Evolutionary conservation across 2,113 vertebrate species (phyloP), one percentile per base, ranked within the genome.

Genomic region (Bufo bufo): DNA sequence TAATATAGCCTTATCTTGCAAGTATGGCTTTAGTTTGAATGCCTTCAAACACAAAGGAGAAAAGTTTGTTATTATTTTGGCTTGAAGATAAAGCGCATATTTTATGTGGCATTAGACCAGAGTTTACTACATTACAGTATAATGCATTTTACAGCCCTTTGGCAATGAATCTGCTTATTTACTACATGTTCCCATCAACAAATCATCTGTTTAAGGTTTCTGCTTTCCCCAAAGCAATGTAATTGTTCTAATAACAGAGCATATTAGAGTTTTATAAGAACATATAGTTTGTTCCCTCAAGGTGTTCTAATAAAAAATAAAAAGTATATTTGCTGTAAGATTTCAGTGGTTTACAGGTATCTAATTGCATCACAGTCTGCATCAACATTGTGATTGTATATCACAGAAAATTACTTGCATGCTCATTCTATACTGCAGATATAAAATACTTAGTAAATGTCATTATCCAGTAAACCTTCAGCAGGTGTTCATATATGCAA

Each of bases 241-340:
- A 84, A 84, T 89, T 89, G 81, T 89, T 89, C 82, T 78, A 82
- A 78, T 89, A 89, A 69, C 72, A 78, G 45, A 89, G 71, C 81
- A 43, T 89, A 78, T 84, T 89, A 84, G 82, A 84, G 50, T 77
- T 89, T 85, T 89, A 77, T 84, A 84, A 84, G 49, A 77, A 84
- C 87, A 84, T 89, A 89, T 88, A 88, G 81, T 88, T 89, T 69
- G 14, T 84, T 74, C 71, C 87, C 74, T 56, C 7, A 77, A 89
- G 87, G 82, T 77, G 49, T 78, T 78, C 72, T 78, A 84, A 78
- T 81, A 83, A 69, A 71, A 45, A 71, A n/a, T 75, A 75, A 84
- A 78, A 78, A 14, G 81, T 65, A 88, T 77, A 77, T 83, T 82
- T 77, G 54, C 71, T 23, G 63, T 88, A 88, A 54, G 3, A 84